Conservation (phyloP, 2,888 invertebrate species). For the Trissolcus brochymenae region DNA sequence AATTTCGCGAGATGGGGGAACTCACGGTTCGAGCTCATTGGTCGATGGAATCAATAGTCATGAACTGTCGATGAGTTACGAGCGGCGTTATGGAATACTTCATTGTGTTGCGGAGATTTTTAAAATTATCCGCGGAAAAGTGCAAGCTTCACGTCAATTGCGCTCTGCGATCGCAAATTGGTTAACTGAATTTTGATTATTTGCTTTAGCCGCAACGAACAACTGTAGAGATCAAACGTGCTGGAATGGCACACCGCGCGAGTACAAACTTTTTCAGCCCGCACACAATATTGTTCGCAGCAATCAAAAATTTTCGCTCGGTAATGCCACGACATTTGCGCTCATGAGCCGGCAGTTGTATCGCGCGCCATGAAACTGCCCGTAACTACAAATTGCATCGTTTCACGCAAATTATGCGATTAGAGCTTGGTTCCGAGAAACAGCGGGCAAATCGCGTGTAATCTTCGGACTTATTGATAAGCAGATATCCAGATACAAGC, state of each 20-base stretch:
- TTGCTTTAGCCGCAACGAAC: background rate
- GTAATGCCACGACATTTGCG: constrained; percentile 22
- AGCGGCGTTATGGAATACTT: background rate
- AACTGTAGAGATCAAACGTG: too few relatives aligned
- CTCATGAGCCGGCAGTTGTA: constrained; percentile 27
- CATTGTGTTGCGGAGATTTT: background rate
- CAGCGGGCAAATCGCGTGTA: constrained; percentile 37
- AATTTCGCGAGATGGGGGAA: constrained; percentile 56
- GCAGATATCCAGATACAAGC: constrained; percentile 15
- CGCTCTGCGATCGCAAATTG: too few relatives aligned
- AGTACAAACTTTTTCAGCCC: background rate
- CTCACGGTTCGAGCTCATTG: constrained; percentile 41
- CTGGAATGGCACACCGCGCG: too few relatives aligned
- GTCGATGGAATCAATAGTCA: constrained; percentile 44
- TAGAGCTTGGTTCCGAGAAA: constrained; percentile 60
- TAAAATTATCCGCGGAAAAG: constrained; percentile 3
- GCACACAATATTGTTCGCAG: constrained; percentile 14
- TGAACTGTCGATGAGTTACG: constrained; percentile 23
- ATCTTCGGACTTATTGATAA: constrained; percentile 39
- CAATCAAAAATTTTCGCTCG: constrained; percentile 18
- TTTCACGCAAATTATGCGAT: constrained; percentile 73
- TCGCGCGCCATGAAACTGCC: constrained; percentile 39
- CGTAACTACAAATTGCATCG: constrained; percentile 72
- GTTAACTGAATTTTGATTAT: constrained; percentile 11
- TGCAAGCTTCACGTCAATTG: too few relatives aligned